phyloP scores from a whole-genome alignment of 2,888 invertebrate species.

The Caenorhabditis imperialis region DNA sequence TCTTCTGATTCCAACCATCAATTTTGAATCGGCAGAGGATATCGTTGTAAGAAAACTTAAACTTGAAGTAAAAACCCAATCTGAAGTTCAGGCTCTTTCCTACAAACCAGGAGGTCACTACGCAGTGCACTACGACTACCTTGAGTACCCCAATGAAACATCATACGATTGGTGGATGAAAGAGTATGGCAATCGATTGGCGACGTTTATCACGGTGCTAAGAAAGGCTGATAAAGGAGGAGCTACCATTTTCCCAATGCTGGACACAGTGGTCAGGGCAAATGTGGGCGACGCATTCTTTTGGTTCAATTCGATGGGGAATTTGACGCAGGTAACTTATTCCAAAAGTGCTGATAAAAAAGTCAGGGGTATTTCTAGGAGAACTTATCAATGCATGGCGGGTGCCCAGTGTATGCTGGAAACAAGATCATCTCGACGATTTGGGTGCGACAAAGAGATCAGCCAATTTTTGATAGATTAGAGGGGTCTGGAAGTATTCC shows the following conservation, averaged over 20 bases:
- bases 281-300: constrained; percentile 69
- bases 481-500: too few species aligned
- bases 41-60: neutral
- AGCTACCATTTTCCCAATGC: constrained; percentile 68
- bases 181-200: constrained; percentile 66
- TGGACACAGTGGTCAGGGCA: constrained; percentile 56
- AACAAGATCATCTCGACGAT: constrained; percentile 59
- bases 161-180: constrained; percentile 49
- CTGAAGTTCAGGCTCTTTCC: constrained; percentile 54
- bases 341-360: neutral
- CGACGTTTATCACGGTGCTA: constrained; percentile 62
- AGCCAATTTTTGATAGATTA: constrained; percentile 15
- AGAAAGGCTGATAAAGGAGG: constrained; percentile 59
- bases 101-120: constrained; percentile 69
- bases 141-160: constrained; percentile 16
- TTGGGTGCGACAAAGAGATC: constrained; percentile 43
- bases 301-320: constrained; percentile 69
- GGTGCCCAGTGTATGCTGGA: constrained; percentile 69
- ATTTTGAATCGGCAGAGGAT: constrained; percentile 15
- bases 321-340: constrained; percentile 1
- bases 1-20: neutral
- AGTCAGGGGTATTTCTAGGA: constrained; percentile 30
- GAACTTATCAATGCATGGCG: constrained; percentile 63
- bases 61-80: constrained; percentile 1
- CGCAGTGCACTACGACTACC: constrained; percentile 65